These are phyloP conservation scores for Callospermophilus lateralis DNA, from an alignment of 2,113 vertebrate species.

Conservation along the genomic window DNA sequence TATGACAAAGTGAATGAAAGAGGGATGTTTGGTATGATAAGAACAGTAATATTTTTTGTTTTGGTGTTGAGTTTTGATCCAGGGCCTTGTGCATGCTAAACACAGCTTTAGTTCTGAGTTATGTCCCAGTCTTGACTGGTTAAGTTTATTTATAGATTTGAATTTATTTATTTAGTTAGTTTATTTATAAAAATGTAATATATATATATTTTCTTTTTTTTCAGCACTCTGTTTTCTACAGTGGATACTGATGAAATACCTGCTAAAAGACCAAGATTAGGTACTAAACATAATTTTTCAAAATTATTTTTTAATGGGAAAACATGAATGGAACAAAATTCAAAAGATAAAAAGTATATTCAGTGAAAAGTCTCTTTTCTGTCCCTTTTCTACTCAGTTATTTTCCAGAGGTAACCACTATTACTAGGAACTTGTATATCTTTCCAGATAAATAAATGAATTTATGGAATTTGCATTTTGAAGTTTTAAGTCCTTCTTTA, in stretches of 20 bases:
- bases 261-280: conserved; percentile 83
- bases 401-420: not conserved
- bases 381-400: not conserved
- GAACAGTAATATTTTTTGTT: not conserved
- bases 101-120: not conserved
- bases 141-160: conserved; percentile 54
- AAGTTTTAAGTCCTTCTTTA: conserved; percentile 16
- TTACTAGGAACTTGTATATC: not conserved
- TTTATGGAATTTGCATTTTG: conserved; percentile 12
- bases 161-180: not conserved
- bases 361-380: conserved; percentile 58
- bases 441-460: conserved; percentile 22
- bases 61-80: not conserved
- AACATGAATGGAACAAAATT: conserved; percentile 60
- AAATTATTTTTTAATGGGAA: conserved; percentile 62
- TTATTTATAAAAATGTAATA: conserved; percentile 46
- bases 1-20: not conserved
- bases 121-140: not conserved
- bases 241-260: conserved; percentile 79
- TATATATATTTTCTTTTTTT: conserved; percentile 69
- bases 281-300: conserved; percentile 76
- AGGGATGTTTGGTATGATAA: not conserved
- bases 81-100: not conserved
- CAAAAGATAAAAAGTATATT: conserved; percentile 45
- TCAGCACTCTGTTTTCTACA: conserved; percentile 71